These are phyloP conservation scores for Polyommatus iphigenia DNA, from an alignment of 2,888 invertebrate genomes.

Conservation along the genomic window DNA sequence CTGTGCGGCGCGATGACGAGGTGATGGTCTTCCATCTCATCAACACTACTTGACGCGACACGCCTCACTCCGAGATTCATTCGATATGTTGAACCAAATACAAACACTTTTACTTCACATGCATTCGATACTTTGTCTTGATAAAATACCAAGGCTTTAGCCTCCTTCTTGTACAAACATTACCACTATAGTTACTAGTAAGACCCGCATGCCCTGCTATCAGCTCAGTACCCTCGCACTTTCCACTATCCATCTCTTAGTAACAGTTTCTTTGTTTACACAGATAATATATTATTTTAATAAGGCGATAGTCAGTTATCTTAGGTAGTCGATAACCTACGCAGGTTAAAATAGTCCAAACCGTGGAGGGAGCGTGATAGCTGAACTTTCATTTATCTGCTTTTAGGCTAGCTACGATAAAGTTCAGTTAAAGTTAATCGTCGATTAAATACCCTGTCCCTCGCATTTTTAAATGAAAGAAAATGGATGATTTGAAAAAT, in stretches of 20 bases:
- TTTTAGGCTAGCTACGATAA: no score
- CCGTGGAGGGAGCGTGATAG: background rate
- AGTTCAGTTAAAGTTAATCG: no score
- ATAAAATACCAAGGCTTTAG: no score
- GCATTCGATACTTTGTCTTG: no score
- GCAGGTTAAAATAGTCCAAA: constrained; percentile 8
- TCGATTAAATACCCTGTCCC: no score
- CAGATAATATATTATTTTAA: constrained; percentile 22
- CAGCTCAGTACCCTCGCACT: background rate
- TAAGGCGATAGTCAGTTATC: constrained; percentile 21
- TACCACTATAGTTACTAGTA: no score
- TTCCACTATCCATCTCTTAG: background rate
- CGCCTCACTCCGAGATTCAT: no score
- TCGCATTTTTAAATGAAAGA: no score
- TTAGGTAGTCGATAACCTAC: constrained; percentile 25
- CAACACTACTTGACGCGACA: background rate
- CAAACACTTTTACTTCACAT: no score
- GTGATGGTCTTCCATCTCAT: background rate
- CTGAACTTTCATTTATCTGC: background rate
- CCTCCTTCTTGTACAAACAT: no score
- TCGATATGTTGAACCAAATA: no score
- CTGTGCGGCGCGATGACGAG: background rate
- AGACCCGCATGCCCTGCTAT: background rate
- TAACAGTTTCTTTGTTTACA: background rate
- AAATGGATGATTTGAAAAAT: no score